Conservation (phyloP, 2,113 vertebrate genomes). For the Rynchops niger region DNA sequence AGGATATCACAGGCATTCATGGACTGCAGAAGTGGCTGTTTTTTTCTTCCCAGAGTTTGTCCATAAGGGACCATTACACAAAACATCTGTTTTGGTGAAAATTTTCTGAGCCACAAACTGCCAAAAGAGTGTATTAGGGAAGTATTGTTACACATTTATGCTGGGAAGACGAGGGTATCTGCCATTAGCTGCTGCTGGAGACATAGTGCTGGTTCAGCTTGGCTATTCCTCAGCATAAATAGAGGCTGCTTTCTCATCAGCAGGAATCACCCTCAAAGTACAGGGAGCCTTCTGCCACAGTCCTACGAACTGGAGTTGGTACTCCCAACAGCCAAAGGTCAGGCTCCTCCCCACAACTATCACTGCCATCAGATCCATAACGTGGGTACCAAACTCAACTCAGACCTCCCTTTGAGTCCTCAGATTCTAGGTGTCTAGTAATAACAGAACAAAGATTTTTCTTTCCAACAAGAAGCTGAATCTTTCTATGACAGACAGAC, state of each 20-base stretch:
- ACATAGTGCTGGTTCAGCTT: not conserved
- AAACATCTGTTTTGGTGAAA: not conserved
- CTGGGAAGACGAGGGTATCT: not conserved
- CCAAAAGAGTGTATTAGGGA: not conserved
- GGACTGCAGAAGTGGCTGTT: not conserved
- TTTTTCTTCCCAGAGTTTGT: not conserved
- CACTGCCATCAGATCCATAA: not conserved
- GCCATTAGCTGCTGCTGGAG: not conserved
- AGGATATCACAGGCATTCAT: not conserved
- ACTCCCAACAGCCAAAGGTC: not conserved
- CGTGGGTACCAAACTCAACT: not conserved
- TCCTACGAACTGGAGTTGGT: not conserved
- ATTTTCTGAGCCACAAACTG: not conserved
- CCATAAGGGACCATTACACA: not conserved
- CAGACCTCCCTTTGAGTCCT: not conserved
- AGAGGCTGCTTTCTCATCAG: not conserved
- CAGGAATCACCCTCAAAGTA: not conserved
- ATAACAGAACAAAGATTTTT: not conserved
- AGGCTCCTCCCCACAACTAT: not conserved
- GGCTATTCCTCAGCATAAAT: not conserved
- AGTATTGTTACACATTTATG: not conserved
- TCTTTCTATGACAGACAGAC: not conserved
- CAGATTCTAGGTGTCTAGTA: not conserved
- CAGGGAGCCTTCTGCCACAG: accelerated
- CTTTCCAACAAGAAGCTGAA: not conserved